A percentile compares a stretch with the other conserved stretches of the same genome.
These are phyloP conservation scores for Aphis craccivora DNA, from an alignment of 1,140 invertebrate species.

Conservation along the genomic window DNA sequence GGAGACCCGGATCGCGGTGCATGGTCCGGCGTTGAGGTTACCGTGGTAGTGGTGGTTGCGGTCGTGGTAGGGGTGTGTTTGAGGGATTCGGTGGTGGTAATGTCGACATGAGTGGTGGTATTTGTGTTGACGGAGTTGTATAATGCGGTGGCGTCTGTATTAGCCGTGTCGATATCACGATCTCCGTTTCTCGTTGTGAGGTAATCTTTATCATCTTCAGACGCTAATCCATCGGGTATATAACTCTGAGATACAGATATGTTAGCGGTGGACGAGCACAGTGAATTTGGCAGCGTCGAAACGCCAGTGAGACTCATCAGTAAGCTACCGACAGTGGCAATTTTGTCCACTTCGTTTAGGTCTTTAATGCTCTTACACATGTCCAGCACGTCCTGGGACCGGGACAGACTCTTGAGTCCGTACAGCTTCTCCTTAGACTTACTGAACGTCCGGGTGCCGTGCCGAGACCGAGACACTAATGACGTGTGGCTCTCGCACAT, in stretches of 20 bases:
- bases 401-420: slow-evolving; percentile 67
- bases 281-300: slow-evolving; percentile 42
- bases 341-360: slow-evolving; percentile 54
- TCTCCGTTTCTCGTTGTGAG: slow-evolving; percentile 16
- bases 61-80: neutral
- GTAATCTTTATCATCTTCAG: slow-evolving; percentile 29
- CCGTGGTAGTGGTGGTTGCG: neutral
- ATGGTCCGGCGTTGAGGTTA: neutral
- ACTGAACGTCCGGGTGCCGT: slow-evolving; percentile 63
- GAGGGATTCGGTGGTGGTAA: neutral
- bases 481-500: slow-evolving; percentile 69
- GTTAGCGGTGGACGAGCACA: slow-evolving; percentile 42
- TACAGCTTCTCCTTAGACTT: slow-evolving; percentile 68
- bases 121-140: neutral
- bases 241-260: slow-evolving; percentile 56
- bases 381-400: slow-evolving; percentile 69
- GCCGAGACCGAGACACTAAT: slow-evolving; percentile 66
- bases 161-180: neutral
- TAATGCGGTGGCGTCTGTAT: no score
- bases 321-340: slow-evolving; percentile 30
- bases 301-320: slow-evolving; percentile 52
- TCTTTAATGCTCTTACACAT: slow-evolving; percentile 63
- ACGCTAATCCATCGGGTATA: neutral
- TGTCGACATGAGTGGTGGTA: neutral
- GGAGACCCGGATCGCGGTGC: neutral